Conservation (phyloP, 2,888 invertebrate genomes). For the Callimorpha dominula region DNA sequence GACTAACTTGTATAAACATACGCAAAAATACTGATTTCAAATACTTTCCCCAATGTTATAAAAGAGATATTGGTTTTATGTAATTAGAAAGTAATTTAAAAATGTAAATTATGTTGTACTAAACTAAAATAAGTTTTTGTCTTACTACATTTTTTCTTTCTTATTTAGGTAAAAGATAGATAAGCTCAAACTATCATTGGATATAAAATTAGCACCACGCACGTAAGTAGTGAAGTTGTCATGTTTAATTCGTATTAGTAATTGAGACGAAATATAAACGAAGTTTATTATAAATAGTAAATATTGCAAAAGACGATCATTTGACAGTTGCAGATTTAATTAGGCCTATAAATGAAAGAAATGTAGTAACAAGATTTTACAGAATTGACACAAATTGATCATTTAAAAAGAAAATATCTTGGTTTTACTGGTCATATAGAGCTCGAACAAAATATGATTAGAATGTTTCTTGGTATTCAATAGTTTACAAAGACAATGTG, state of each 20-base stretch:
- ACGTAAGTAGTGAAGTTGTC: background rate
- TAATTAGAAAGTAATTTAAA: background rate
- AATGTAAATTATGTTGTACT: background rate
- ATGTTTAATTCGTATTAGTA: background rate
- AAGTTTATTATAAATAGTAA: too few relatives aligned
- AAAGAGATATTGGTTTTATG: slow-evolving; percentile 8
- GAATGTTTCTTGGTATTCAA: slow-evolving; percentile 4
- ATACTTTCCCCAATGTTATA: background rate
- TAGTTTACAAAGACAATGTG: background rate
- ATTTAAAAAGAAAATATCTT: background rate
- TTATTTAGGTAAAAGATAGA: background rate
- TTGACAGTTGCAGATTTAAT: background rate
- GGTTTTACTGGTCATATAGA: slow-evolving; percentile 8
- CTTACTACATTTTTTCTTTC: background rate
- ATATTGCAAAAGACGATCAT: background rate
- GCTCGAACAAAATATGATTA: background rate
- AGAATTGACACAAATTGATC: background rate
- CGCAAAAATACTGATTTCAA: slow-evolving; percentile 24
- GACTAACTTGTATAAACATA: slow-evolving; percentile 36
- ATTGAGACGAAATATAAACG: background rate
- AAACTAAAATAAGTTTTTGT: background rate
- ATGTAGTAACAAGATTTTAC: background rate
- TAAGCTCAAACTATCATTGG: background rate
- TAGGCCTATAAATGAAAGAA: background rate
- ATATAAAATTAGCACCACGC: background rate